Base-by-base conservation (phyloP, 2,113 vertebrate genomes). In the Oenanthe melanoleuca region DNA sequence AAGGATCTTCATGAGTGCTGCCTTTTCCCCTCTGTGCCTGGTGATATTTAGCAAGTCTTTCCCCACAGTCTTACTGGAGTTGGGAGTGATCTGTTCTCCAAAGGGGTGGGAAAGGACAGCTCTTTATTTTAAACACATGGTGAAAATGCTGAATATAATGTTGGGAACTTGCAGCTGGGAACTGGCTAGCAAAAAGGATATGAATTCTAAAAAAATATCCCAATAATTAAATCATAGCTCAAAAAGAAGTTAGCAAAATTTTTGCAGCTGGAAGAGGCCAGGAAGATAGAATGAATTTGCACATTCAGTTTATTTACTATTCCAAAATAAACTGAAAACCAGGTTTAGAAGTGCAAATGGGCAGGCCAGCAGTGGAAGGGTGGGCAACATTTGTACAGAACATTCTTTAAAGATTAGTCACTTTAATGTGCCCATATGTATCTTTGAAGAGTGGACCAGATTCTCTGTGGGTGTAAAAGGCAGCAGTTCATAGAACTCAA, bases 351-450 rank as follows among this genome's bases (percentile, higher is more conserved):
- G 61, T 23, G 17, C 40, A 86, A 72, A 69, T 47, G 33, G 40
- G 20, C 26, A 91, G 59, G 45, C 2, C 11, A 79, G 70, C 61
- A 88, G 65, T 8, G 3, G 70, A 92, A 91, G 59, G 70, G 91
- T 61, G 73, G 86, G 86, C 88, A 96, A 60, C 0, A 8, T 64
- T 38, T 88, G 60, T 65, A 70, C 17, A 78, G 55, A 75, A 85
- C 45, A 82, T 89, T 92, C 94, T 80, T 80, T 12, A 31, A 69
- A 87, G 77, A 34, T 94, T 96, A 94, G 80, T 96, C 93, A 93
- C 38, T 96, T 96, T 14, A 80, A 85, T 56, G 44, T 89, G 67
- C 61, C 79, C 70, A 79, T 72, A 79, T 65, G 80, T 44, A 82
- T 38, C 38, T 80, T 69, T 1, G 5, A 90, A 74, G 84, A 91